A percentile compares a stretch with the other conserved stretches of the same genome.
Conservation (phyloP, 2,797 vertebrate genomes). For the Myotis findleyi region DNA sequence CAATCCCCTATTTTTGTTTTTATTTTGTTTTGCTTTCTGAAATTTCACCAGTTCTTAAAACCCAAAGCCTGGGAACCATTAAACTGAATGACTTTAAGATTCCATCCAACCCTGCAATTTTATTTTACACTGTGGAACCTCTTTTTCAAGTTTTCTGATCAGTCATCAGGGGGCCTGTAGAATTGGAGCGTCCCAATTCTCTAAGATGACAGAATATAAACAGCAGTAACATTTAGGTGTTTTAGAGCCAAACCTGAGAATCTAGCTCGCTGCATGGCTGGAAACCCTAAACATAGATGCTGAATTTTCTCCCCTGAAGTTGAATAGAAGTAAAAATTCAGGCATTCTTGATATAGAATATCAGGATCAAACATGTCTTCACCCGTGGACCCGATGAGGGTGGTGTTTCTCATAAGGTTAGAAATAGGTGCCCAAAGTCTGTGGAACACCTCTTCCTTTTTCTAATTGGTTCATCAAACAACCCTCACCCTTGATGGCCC, state of each 20-base stretch:
- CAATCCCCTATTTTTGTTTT: slow-evolving; percentile 9
- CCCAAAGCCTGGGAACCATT: background rate
- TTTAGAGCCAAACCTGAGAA: background rate
- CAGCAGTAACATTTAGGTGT: background rate
- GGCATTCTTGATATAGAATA: background rate
- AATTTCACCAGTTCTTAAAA: slow-evolving; percentile 39
- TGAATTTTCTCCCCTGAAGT: background rate
- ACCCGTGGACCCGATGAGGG: background rate
- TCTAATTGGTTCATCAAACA: background rate
- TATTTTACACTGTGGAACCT: background rate
- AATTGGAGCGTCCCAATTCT: background rate
- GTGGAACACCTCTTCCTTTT: background rate
- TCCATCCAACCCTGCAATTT: background rate
- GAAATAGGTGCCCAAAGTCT: background rate
- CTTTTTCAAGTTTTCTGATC: background rate
- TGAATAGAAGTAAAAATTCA: background rate
- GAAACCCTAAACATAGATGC: background rate
- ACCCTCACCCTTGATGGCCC: background rate
- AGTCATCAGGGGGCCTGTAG: background rate
- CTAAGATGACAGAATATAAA: background rate
- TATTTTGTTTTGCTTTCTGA: slow-evolving; percentile 41
- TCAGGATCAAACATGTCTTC: background rate
- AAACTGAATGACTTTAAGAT: background rate
- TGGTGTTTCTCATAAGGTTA: slow-evolving; percentile 1
- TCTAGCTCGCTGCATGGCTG: background rate